Percentiles rank a stretch among this genome's conserved stretches.
These are phyloP conservation scores for Tachina grossa DNA, from an alignment of 2,888 invertebrate species.

Conservation along the genomic window DNA sequence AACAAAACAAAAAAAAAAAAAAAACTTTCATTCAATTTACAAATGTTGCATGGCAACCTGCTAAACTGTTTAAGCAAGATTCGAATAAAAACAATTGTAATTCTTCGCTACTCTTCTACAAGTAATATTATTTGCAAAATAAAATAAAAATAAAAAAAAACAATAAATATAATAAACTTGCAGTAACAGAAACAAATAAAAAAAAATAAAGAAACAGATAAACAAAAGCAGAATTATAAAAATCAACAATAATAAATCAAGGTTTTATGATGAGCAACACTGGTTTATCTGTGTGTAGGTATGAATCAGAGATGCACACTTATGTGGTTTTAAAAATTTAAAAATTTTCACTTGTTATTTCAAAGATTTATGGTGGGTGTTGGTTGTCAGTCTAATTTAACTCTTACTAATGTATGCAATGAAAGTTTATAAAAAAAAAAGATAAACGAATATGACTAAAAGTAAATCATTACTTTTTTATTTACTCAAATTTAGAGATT, in stretches of 20 bases:
- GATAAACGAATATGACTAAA: no score
- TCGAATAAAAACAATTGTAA: slow-evolving; percentile 47
- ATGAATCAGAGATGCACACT: slow-evolving; percentile 37
- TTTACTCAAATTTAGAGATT: no score
- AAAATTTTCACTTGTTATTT: slow-evolving; percentile 3
- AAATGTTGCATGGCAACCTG: slow-evolving; percentile 60
- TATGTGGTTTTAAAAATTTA: not conserved
- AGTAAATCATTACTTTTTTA: no score
- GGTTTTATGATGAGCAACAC: slow-evolving; percentile 64
- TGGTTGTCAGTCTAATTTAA: not conserved
- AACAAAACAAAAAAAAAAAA: not conserved
- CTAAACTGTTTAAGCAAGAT: slow-evolving; percentile 39
- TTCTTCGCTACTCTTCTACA: slow-evolving; percentile 30
- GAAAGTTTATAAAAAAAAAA: no score
- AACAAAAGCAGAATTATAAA: slow-evolving; percentile 64
- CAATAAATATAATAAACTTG: slow-evolving; percentile 57
- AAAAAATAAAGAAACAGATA: slow-evolving; percentile 57
- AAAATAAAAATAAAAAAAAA: not conserved
- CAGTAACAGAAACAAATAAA: slow-evolving; percentile 74
- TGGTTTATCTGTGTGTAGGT: slow-evolving; percentile 26
- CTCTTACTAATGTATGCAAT: no score
- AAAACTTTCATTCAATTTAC: slow-evolving; percentile 42
- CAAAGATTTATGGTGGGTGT: not conserved
- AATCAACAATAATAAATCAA: slow-evolving; percentile 67
- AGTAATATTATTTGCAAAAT: slow-evolving; percentile 4